Percentiles rank a stretch among this genome's conserved stretches.
Conservation (phyloP, 2,888 invertebrate species). For the Phalangium opilio region DNA sequence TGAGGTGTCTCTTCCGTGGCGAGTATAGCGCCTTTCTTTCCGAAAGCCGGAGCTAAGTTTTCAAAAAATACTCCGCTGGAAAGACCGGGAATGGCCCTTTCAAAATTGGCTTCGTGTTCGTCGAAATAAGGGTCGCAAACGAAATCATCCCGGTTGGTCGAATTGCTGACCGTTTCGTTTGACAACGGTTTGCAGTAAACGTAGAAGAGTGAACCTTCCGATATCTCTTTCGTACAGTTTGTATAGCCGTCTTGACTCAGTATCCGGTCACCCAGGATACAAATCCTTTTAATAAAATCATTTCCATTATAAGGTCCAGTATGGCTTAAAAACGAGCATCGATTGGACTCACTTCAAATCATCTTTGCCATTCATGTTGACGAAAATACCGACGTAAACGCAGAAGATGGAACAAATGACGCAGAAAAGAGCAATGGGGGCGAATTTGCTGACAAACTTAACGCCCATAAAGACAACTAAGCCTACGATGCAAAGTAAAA, state of each 20-base stretch:
- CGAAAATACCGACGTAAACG: constrained; percentile 89
- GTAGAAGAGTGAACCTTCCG: constrained; percentile 7
- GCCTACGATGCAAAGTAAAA: constrained; percentile 75
- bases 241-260: constrained; percentile 48
- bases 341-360: constrained; percentile 41
- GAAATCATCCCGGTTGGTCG: background rate
- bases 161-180: constrained; percentile 6
- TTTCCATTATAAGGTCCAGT: too few relatives aligned
- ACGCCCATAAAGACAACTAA: constrained; percentile 88
- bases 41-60: background rate
- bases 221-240: constrained; percentile 11
- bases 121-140: constrained; percentile 64
- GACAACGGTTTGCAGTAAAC: constrained; percentile 6
- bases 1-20: background rate
- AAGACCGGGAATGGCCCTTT: constrained; percentile 78
- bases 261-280: constrained; percentile 79
- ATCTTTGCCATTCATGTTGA: constrained; percentile 77
- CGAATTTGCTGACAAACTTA: constrained; percentile 97
- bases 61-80: constrained; percentile 76
- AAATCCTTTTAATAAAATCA: constrained; percentile 51
- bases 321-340: too few relatives aligned
- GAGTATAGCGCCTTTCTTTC: background rate
- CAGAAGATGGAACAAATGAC: constrained; percentile 90
- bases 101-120: constrained; percentile 47
- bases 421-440: constrained; percentile 87